Evolutionary conservation across 2,113 vertebrate species (phyloP).

Genomic region (Pelvicachromis taeniatus): DNA sequence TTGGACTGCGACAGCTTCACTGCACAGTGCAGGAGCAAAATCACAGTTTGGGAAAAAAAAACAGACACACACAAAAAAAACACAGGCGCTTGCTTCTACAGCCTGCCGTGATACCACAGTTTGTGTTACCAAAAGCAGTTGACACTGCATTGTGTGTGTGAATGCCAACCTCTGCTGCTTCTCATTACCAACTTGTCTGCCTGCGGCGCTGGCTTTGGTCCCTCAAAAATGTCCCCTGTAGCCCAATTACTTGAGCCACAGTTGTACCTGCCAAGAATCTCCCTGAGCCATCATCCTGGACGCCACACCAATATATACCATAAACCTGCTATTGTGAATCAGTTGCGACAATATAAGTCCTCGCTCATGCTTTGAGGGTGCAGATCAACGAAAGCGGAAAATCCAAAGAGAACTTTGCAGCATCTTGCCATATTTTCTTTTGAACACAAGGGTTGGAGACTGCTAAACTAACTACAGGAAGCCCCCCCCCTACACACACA

Average conservation of each 20-base stretch:
- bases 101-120: slow-evolving; percentile 1
- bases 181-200: slow-evolving; percentile 53
- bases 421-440: background rate
- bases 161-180: slow-evolving; percentile 17
- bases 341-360: slow-evolving; percentile 13
- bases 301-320: slow-evolving; percentile 22
- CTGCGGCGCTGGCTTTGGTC: slow-evolving; percentile 17
- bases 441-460: background rate
- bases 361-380: background rate
- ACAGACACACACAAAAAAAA: background rate
- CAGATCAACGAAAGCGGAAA: background rate
- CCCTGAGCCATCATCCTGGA: slow-evolving; percentile 7
- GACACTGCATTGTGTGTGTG: slow-evolving; percentile 22
- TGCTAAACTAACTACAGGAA: background rate
- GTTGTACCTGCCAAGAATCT: slow-evolving; percentile 55
- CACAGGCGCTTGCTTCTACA: background rate
- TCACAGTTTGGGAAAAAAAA: background rate
- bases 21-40: background rate
- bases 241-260: slow-evolving; percentile 61
- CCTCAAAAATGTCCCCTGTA: slow-evolving; percentile 46
- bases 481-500: background rate
- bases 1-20: slow-evolving; percentile 41
- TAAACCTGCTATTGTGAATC: slow-evolving; percentile 1
- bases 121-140: slow-evolving; percentile 30
- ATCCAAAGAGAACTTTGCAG: background rate